These are phyloP conservation scores for Lophius piscatorius DNA, from an alignment of 2,113 vertebrate genomes.

Conservation along the genomic window DNA sequence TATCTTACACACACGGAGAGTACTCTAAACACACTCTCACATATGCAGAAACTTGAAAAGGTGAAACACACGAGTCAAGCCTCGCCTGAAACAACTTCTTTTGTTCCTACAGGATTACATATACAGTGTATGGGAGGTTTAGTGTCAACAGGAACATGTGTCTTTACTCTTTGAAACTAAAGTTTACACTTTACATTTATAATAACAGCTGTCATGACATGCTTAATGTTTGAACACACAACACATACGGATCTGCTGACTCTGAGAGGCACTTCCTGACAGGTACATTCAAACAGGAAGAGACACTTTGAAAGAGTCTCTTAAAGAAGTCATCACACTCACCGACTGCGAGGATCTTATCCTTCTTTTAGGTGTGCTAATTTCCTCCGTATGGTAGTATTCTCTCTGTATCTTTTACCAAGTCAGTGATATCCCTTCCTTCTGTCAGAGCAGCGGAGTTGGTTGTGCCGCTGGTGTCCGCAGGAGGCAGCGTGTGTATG, in stretches of 20 bases:
- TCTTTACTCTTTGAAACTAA: too few relatives aligned
- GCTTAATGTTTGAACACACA: neutral
- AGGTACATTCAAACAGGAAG: too few relatives aligned
- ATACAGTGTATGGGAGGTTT: constrained; percentile 30
- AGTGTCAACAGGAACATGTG: constrained; percentile 62
- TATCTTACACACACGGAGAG: constrained; percentile 10
- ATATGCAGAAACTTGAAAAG: neutral
- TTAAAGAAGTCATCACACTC: constrained; percentile 38
- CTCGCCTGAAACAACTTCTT: constrained; percentile 65
- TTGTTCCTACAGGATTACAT: constrained; percentile 9
- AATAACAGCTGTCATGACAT: neutral
- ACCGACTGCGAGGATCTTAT: constrained; percentile 55
- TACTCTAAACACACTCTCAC: neutral
- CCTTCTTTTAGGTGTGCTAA: constrained; percentile 24
- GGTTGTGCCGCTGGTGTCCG: constrained; percentile 38
- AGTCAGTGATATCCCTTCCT: constrained; percentile 53
- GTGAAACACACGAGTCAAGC: constrained; percentile 24
- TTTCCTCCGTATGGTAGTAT: constrained; percentile 17
- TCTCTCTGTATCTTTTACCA: constrained; percentile 23
- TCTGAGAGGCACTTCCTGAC: constrained; percentile 1
- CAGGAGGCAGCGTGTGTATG: constrained; percentile 13
- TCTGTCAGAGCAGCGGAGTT: constrained; percentile 46
- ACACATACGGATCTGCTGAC: constrained; percentile 9
- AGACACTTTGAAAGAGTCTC: constrained; percentile 29
- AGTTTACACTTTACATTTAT: neutral